Percentiles rank a stretch among this genome's conserved stretches.
These are phyloP conservation scores for Sminthurides bifidus DNA, from an alignment of 1,140 invertebrate genomes.

Conservation along the genomic window DNA sequence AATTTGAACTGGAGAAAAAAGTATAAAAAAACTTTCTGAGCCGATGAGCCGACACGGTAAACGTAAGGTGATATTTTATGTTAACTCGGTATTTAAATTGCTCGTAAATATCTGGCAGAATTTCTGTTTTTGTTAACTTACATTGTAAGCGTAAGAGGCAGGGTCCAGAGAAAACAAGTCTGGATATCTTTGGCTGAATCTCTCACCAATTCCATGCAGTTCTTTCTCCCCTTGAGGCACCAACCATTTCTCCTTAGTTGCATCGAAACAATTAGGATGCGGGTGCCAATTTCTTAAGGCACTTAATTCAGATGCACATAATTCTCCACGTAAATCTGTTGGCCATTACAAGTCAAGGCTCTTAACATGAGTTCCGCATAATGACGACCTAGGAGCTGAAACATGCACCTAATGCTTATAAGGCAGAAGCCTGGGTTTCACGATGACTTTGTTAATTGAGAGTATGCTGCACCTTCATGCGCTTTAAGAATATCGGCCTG, in stretches of 20 bases:
- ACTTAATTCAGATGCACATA: conserved; percentile 36
- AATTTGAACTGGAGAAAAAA: conserved; percentile 50
- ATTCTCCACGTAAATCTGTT: conserved; percentile 22
- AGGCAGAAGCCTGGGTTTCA: not conserved
- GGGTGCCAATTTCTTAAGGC: conserved; percentile 44
- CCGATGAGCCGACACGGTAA: no score
- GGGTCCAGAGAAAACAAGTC: conserved; percentile 45
- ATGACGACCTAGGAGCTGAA: not conserved
- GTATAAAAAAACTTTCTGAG: conserved; percentile 4
- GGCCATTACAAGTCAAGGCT: conserved; percentile 13
- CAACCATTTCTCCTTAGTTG: conserved; percentile 43
- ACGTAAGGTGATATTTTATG: conserved; percentile 10
- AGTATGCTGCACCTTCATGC: not conserved
- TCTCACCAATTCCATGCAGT: conserved; percentile 48
- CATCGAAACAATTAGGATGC: conserved; percentile 23
- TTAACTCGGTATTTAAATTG: not conserved
- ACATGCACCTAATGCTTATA: not conserved
- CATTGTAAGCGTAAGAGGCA: conserved; percentile 45
- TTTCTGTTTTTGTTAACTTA: conserved; percentile 29
- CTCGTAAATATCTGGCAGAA: not conserved
- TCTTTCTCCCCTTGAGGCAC: conserved; percentile 53
- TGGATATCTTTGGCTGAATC: conserved; percentile 53
- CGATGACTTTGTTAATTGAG: not conserved
- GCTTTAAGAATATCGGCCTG: not conserved
- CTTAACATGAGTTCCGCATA: not conserved